phyloP scores from a whole-genome alignment of 2,797 vertebrate genomes.

The Eulemur coronatus region DNA sequence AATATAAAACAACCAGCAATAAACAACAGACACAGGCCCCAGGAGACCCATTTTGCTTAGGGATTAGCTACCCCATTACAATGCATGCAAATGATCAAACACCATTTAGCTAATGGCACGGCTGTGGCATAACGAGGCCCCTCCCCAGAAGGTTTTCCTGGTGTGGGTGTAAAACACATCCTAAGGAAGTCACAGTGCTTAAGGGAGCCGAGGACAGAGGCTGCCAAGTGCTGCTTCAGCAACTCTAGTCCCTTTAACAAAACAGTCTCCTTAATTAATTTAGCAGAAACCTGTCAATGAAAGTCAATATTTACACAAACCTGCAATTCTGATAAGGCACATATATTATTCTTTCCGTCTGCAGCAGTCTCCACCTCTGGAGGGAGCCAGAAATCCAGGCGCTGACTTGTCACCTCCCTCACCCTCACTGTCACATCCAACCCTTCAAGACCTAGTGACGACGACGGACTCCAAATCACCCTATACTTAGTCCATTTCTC shows the following conservation, averaged over 20 bases:
- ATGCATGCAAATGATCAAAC: not conserved
- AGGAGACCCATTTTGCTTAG: not conserved
- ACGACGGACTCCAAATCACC: not conserved
- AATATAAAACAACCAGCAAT: not conserved
- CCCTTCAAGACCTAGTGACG: not conserved
- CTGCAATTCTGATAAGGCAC: not conserved
- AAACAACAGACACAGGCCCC: not conserved
- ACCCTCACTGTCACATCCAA: rapidly evolving
- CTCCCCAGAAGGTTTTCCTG: conserved; percentile 11
- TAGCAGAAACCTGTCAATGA: conserved; percentile 44
- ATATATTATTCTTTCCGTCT: not conserved
- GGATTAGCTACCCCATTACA: not conserved
- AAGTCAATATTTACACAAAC: conserved; percentile 37
- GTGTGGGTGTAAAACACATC: conserved; percentile 48
- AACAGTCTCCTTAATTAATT: conserved; percentile 51
- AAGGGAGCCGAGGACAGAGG: not conserved
- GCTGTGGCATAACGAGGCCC: not conserved
- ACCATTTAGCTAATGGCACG: not conserved
- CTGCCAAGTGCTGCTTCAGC: conserved; percentile 55
- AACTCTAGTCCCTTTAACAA: not conserved
- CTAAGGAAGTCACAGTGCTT: conserved; percentile 46
- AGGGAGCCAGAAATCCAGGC: not conserved
- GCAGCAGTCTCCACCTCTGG: not conserved
- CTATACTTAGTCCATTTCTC: not conserved
- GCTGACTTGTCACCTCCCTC: rapidly evolving